phyloP scores from a whole-genome alignment of 1,140 invertebrate genomes.

The Uloborus diversus region DNA sequence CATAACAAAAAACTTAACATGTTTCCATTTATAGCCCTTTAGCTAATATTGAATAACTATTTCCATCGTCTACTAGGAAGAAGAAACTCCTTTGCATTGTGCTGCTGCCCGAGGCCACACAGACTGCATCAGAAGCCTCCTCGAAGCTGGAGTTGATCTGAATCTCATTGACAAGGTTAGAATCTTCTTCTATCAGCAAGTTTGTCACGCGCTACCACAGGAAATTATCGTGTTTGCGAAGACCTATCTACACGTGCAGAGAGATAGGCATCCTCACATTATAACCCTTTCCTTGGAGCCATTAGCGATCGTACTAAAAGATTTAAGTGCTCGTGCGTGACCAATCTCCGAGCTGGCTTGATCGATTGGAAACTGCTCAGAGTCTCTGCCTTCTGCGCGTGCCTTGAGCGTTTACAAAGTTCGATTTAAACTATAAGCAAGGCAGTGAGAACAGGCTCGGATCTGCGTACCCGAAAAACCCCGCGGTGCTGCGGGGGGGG shows the following conservation, averaged over 20 bases:
- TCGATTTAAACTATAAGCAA: background rate
- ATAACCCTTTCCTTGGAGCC: background rate
- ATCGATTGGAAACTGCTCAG: no score
- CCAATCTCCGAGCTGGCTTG: no score
- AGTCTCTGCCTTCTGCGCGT: no score
- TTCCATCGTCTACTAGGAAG: constrained; percentile 70
- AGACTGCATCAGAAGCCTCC: constrained; percentile 71
- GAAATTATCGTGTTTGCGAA: background rate
- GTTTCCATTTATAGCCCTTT: no score
- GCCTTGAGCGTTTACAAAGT: background rate
- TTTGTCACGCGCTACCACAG: background rate
- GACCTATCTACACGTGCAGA: background rate
- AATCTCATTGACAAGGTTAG: constrained; percentile 70
- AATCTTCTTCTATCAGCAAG: background rate
- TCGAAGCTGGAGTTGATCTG: constrained; percentile 72
- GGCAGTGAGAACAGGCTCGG: background rate
- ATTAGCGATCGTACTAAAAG: no score
- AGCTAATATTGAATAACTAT: no score
- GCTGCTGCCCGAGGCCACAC: constrained; percentile 71
- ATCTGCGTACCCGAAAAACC: no score
- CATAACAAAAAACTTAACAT: no score
- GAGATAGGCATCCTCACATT: background rate
- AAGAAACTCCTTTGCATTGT: constrained; percentile 71
- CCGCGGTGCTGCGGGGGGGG: no score
- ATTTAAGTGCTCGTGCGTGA: constrained; percentile 16